phyloP scores from a whole-genome alignment of 1,140 invertebrate genomes.

The Trigoniulus corallinus region DNA sequence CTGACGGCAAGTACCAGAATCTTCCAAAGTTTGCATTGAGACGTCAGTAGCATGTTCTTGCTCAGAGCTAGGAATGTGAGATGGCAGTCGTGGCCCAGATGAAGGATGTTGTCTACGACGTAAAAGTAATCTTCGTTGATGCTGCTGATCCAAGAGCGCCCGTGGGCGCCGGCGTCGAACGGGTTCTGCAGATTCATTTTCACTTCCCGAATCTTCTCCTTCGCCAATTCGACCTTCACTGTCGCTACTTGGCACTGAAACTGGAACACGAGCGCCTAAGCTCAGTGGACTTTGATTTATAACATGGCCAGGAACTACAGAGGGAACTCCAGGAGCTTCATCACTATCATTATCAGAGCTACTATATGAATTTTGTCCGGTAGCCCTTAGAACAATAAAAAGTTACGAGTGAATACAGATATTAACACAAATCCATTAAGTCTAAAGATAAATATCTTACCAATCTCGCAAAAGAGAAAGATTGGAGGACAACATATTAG shows the following conservation, averaged over 20 bases:
- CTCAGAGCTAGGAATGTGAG: too few relatives aligned
- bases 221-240: slow-evolving; percentile 17
- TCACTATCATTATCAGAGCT: neutral
- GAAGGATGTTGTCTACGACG: neutral
- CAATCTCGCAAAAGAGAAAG: too few relatives aligned
- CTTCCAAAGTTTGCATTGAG: too few relatives aligned
- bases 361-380: neutral
- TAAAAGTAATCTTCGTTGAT: neutral
- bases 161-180: neutral
- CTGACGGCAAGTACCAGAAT: too few relatives aligned
- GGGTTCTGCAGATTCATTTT: slow-evolving; percentile 11
- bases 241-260: neutral
- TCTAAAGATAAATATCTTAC: too few relatives aligned
- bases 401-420: too few relatives aligned
- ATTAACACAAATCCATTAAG: too few relatives aligned
- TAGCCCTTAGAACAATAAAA: neutral
- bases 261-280: neutral
- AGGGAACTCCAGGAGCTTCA: neutral
- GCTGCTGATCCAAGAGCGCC: neutral
- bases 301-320: neutral
- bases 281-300: too few relatives aligned
- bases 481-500: too few relatives aligned
- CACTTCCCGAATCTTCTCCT: slow-evolving; percentile 13
- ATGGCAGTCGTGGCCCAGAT: too few relatives aligned
- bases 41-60: too few relatives aligned